A percentile compares a stretch with the other conserved stretches of the same genome.
These are phyloP conservation scores for Prinia subflava DNA, from an alignment of 2,113 vertebrate genomes.

Conservation along the genomic window DNA sequence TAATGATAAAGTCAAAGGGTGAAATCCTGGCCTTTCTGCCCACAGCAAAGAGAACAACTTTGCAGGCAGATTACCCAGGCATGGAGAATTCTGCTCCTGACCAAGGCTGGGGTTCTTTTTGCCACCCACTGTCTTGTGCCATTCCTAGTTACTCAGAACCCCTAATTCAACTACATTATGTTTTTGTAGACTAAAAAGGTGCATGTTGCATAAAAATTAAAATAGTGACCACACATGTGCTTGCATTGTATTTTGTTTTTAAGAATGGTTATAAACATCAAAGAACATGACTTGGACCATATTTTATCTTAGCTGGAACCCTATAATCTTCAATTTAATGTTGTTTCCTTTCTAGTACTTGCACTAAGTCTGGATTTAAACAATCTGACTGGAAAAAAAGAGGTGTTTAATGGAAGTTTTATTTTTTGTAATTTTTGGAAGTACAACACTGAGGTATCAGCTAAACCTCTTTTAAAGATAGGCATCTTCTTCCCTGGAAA, in stretches of 20 bases:
- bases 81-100: accelerated
- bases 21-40: not conserved
- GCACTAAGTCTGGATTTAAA: not conserved
- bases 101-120: not conserved
- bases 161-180: not conserved
- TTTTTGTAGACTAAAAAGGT: not conserved
- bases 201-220: not conserved
- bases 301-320: not conserved
- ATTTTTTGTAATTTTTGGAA: conserved; percentile 1
- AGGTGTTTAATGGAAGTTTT: not conserved
- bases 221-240: not conserved
- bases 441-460: not conserved
- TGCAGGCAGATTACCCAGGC: not conserved
- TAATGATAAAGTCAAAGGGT: not conserved
- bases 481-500: not conserved
- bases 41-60: not conserved
- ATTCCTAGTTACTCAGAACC: not conserved
- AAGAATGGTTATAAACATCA: not conserved
- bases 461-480: not conserved
- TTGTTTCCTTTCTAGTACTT: not conserved
- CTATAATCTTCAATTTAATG: not conserved
- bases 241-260: not conserved
- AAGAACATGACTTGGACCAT: not conserved
- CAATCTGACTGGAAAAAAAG: not conserved
- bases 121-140: not conserved